Conservation (phyloP, 2,888 invertebrate species). For the Girardia tigrina region DNA sequence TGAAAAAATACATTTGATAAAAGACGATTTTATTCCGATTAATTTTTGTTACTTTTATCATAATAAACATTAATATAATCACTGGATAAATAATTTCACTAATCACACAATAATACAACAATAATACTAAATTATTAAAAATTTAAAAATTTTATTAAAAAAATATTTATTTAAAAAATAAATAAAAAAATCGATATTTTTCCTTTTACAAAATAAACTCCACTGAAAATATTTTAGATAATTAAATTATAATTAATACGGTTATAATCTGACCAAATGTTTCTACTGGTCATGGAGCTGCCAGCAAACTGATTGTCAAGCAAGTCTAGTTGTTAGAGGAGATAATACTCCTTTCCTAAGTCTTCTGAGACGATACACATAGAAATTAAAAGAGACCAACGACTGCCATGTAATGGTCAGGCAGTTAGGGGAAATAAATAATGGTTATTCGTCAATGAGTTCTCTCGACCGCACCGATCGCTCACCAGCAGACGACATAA, state of each 20-base stretch:
- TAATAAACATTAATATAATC: too few species aligned
- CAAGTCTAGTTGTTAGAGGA: not conserved
- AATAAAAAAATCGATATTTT: not conserved
- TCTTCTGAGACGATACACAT: not conserved
- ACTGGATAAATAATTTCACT: too few species aligned
- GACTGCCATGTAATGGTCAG: slow-evolving; percentile 16
- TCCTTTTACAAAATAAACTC: not conserved
- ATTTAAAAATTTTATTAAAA: too few species aligned
- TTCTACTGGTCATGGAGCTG: not conserved
- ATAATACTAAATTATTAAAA: too few species aligned
- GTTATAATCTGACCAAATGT: not conserved
- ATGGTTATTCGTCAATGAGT: slow-evolving; percentile 20
- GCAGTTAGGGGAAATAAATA: slow-evolving; percentile 16
- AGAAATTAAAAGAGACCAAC: not conserved
- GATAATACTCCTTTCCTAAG: not conserved
- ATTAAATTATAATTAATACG: slow-evolving; percentile 13
- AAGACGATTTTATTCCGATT: too few species aligned
- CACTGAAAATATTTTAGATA: not conserved
- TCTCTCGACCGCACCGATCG: not conserved
- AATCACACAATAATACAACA: too few species aligned
- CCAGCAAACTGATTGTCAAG: not conserved
- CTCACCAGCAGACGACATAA: slow-evolving; percentile 16
- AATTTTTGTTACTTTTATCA: too few species aligned
- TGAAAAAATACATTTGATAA: too few species aligned
- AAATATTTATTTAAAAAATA: too few species aligned